phyloP scores from a whole-genome alignment of 1,140 invertebrate genomes.

The Linepithema humile region DNA sequence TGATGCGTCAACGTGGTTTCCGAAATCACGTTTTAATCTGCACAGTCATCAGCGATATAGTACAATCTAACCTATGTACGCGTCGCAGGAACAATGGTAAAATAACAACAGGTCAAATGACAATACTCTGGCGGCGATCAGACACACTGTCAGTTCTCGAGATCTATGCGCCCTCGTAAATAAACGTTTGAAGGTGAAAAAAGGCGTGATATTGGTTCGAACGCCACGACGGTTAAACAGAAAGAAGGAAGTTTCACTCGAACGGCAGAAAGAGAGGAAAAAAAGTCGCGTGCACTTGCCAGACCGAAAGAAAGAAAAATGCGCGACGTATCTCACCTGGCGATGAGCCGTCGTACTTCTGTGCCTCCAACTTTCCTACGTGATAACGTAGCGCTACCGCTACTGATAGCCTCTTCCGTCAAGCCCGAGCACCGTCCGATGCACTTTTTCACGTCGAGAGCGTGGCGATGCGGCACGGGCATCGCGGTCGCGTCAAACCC shows the following conservation, averaged over 20 bases:
- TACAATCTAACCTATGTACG: slow-evolving; percentile 70
- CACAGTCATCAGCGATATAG: slow-evolving; percentile 73
- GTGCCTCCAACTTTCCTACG: background rate
- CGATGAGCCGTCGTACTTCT: slow-evolving; percentile 60
- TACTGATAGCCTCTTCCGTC: slow-evolving; percentile 43
- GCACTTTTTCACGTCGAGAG: slow-evolving; percentile 68
- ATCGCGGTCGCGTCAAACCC: slow-evolving; percentile 74
- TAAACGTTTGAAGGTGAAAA: slow-evolving; percentile 36
- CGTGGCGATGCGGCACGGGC: slow-evolving; percentile 75
- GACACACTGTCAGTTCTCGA: background rate
- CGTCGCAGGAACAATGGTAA: slow-evolving; percentile 22
- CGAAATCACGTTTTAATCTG: slow-evolving; percentile 67
- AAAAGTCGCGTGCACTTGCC: background rate
- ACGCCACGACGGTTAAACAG: slow-evolving; percentile 30
- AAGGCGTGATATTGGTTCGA: slow-evolving; percentile 20
- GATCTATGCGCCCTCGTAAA: slow-evolving; percentile 7
- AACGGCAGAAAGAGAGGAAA: background rate
- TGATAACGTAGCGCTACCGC: background rate
- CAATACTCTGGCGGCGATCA: slow-evolving; percentile 29
- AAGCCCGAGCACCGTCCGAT: slow-evolving; percentile 61
- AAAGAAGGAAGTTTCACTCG: background rate
- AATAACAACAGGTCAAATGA: slow-evolving; percentile 63
- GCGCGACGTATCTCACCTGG: slow-evolving; percentile 53
- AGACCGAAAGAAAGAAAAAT: background rate
- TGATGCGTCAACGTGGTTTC: background rate